These are phyloP conservation scores for Trigoniulus corallinus DNA, from an alignment of 1,140 invertebrate species.

Conservation along the genomic window DNA sequence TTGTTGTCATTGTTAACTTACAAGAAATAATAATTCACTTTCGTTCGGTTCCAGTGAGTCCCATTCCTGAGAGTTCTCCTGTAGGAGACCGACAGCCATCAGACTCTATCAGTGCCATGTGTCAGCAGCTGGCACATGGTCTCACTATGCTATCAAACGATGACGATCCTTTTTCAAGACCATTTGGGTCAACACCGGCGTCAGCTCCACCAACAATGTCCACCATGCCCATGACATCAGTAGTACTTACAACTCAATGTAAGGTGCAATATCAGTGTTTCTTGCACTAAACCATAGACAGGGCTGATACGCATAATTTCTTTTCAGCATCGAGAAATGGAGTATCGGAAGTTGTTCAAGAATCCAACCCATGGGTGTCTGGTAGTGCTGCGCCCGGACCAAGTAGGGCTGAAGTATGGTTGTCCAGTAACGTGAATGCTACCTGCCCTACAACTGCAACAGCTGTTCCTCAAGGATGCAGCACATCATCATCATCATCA, in stretches of 20 bases:
- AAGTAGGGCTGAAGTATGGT: not conserved
- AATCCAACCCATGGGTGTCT: not conserved
- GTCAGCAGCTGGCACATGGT: conserved; percentile 69
- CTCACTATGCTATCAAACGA: conserved; percentile 55
- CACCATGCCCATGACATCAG: conserved; percentile 4
- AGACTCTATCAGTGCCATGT: conserved; percentile 68
- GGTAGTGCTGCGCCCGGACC: not conserved
- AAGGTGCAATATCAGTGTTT: conserved; percentile 1
- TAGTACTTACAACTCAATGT: conserved; percentile 4
- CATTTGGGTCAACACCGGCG: conserved; percentile 11
- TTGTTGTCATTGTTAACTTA: no score
- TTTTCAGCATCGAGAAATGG: conserved; percentile 14
- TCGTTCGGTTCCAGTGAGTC: conserved; percentile 46
- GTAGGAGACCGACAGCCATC: conserved; percentile 21
- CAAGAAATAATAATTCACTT: no score
- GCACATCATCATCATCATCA: conserved; percentile 12
- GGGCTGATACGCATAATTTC: conserved; percentile 11
- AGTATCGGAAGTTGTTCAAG: conserved; percentile 1
- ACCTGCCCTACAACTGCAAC: no score
- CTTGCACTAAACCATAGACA: conserved; percentile 6
- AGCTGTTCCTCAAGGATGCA: conserved; percentile 18
- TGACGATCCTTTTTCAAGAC: conserved; percentile 35
- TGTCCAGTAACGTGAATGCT: not conserved
- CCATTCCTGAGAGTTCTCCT: conserved; percentile 63
- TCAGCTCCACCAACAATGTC: conserved; percentile 5